phyloP scores from a whole-genome alignment of 2,888 invertebrate species.

The Lordiphosa fenestrarum region DNA sequence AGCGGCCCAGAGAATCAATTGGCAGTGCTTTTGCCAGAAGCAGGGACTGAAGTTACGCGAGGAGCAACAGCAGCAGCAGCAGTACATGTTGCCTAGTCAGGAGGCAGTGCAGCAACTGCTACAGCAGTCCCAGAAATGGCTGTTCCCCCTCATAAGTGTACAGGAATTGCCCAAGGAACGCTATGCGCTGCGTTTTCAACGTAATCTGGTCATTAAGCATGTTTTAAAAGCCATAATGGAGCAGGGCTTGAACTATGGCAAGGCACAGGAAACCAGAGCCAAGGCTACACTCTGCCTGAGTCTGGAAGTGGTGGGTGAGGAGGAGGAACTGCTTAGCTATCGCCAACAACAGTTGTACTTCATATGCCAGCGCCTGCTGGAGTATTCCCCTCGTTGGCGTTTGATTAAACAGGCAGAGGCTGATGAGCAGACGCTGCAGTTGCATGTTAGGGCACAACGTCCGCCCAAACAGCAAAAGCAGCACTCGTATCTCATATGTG shows the following conservation, averaged over 20 bases:
- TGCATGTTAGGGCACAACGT: slow-evolving; percentile 45
- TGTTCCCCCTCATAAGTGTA: slow-evolving; percentile 47
- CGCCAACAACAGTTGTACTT: slow-evolving; percentile 52
- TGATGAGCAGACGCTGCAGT: slow-evolving; percentile 20
- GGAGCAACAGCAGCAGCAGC: slow-evolving; percentile 5
- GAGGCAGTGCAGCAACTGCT: slow-evolving; percentile 34
- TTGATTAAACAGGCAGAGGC: slow-evolving; percentile 23
- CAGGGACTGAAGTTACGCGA: slow-evolving; percentile 32
- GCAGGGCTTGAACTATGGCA: slow-evolving; percentile 25
- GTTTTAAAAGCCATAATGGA: slow-evolving; percentile 51
- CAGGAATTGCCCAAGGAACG: slow-evolving; percentile 50
- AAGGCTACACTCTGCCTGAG: slow-evolving; percentile 11
- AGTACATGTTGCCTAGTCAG: slow-evolving; percentile 17
- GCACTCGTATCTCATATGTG: slow-evolving; percentile 33
- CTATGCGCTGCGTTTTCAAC: slow-evolving; percentile 58
- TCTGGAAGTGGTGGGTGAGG: not conserved
- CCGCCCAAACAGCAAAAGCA: not conserved
- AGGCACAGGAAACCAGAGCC: slow-evolving; percentile 3
- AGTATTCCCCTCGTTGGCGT: slow-evolving; percentile 54
- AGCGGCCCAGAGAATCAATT: slow-evolving; percentile 82
- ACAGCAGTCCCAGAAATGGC: slow-evolving; percentile 51
- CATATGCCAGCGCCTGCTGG: slow-evolving; percentile 56
- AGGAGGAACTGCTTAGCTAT: slow-evolving; percentile 56
- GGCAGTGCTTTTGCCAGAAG: slow-evolving; percentile 81
- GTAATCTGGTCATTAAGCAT: slow-evolving; percentile 38